These are phyloP conservation scores for Syrrhaptes paradoxus DNA, from an alignment of 2,113 vertebrate species.

Conservation along the genomic window DNA sequence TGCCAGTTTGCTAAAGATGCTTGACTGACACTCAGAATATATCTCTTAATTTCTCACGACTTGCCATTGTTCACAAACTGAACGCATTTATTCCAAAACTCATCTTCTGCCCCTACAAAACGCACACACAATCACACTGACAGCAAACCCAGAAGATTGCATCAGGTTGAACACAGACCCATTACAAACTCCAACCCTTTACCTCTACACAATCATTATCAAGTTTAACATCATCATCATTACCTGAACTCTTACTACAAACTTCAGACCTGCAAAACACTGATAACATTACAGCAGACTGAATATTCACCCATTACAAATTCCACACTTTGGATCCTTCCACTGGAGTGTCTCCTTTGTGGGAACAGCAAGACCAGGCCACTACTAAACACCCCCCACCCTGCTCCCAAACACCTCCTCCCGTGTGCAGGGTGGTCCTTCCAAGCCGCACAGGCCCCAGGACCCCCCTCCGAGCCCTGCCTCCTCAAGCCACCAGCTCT, in stretches of 20 bases:
- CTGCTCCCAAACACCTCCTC: neutral
- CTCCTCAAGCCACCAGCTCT: neutral
- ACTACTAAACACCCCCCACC: too few species aligned
- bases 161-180: neutral
- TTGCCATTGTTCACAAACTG: neutral
- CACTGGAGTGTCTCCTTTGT: fast-evolving
- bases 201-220: neutral
- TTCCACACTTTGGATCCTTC: neutral
- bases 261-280: neutral
- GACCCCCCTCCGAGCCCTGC: neutral
- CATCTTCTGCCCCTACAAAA: neutral
- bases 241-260: neutral
- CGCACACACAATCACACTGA: too few species aligned
- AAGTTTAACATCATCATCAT: neutral
- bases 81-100: neutral
- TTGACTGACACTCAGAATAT: neutral
- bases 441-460: neutral
- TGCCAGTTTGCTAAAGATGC: neutral
- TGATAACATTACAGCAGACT: fast-evolving
- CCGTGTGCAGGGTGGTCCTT: neutral
- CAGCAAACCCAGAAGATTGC: neutral
- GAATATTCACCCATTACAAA: neutral
- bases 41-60: neutral
- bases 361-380: neutral
- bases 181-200: neutral